phyloP scores from a whole-genome alignment of 2,797 vertebrate species.

The Remorina albescens region DNA sequence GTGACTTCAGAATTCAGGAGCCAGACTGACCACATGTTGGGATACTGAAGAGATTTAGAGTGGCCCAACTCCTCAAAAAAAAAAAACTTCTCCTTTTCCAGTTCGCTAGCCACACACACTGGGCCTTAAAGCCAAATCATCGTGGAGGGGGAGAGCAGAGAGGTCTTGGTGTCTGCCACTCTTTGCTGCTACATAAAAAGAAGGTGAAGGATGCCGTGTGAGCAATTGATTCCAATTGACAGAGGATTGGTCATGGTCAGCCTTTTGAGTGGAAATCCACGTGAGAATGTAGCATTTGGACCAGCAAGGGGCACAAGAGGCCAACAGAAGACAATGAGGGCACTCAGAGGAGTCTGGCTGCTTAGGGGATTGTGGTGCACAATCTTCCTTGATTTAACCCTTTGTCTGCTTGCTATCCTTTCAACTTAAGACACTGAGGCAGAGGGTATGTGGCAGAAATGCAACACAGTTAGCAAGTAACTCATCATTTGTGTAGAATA shows the following conservation, averaged over 20 bases:
- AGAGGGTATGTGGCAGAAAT: slow-evolving; percentile 14
- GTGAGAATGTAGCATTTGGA: slow-evolving; percentile 85
- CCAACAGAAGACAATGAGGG: slow-evolving; percentile 80
- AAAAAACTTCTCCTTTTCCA: slow-evolving; percentile 80
- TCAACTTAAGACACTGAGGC: slow-evolving; percentile 40
- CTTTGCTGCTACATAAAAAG: slow-evolving; percentile 78
- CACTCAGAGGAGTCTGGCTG: slow-evolving; percentile 82
- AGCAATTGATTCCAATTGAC: slow-evolving; percentile 86
- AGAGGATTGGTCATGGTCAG: slow-evolving; percentile 86
- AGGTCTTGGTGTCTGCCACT: slow-evolving; percentile 80
- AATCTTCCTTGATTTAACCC: slow-evolving; percentile 77
- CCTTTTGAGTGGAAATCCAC: slow-evolving; percentile 86
- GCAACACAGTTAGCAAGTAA: background rate
- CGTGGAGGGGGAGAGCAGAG: slow-evolving; percentile 75
- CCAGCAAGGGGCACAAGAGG: slow-evolving; percentile 80
- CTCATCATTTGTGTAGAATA: slow-evolving; percentile 2
- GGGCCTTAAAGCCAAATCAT: slow-evolving; percentile 81
- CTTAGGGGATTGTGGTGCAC: slow-evolving; percentile 65
- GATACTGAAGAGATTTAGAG: slow-evolving; percentile 70
- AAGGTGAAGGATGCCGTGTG: slow-evolving; percentile 83
- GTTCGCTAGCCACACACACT: slow-evolving; percentile 79
- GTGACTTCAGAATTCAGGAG: slow-evolving; percentile 75
- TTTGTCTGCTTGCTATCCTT: slow-evolving; percentile 59
- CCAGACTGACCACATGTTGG: slow-evolving; percentile 78
- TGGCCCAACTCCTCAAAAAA: slow-evolving; percentile 61